phyloP scores from a whole-genome alignment of 2,888 invertebrate species.

The Melikaiella ostensackeni region DNA sequence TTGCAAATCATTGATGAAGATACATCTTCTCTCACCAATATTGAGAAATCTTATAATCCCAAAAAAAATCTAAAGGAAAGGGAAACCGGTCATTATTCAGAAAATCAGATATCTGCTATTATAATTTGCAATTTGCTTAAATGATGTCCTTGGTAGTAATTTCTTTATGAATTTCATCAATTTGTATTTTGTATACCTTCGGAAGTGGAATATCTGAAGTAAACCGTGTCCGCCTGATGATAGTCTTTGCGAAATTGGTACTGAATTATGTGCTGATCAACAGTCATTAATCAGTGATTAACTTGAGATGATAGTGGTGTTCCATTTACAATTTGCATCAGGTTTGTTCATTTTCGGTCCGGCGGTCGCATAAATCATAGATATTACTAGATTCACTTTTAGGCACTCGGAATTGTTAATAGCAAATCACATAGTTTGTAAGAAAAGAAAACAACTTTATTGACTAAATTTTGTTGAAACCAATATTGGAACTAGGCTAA shows the following conservation, averaged over 20 bases:
- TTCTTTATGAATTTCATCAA: neutral
- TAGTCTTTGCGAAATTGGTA: neutral
- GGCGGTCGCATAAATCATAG: neutral
- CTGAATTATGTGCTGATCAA: neutral
- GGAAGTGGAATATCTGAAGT: constrained; percentile 10
- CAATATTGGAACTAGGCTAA: neutral
- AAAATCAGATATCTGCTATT: neutral
- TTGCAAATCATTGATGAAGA: neutral
- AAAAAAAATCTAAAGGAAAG: neutral
- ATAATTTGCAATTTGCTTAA: neutral
- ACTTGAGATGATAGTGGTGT: neutral
- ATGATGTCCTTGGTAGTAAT: no score
- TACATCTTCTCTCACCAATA: neutral
- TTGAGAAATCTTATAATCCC: neutral
- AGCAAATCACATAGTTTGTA: neutral
- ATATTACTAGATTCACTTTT: neutral
- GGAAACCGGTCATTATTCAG: neutral
- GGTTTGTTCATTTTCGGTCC: neutral
- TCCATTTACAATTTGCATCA: constrained; percentile 4
- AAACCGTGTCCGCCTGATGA: neutral
- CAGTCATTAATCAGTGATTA: neutral
- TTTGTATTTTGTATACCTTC: neutral
- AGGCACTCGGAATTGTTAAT: neutral
- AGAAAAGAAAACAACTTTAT: no score
- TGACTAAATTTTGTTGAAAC: neutral